A percentile compares a stretch with the other conserved stretches of the same genome.
Conservation (phyloP, 2,113 vertebrate genomes). For the Phaethon lepturus region DNA sequence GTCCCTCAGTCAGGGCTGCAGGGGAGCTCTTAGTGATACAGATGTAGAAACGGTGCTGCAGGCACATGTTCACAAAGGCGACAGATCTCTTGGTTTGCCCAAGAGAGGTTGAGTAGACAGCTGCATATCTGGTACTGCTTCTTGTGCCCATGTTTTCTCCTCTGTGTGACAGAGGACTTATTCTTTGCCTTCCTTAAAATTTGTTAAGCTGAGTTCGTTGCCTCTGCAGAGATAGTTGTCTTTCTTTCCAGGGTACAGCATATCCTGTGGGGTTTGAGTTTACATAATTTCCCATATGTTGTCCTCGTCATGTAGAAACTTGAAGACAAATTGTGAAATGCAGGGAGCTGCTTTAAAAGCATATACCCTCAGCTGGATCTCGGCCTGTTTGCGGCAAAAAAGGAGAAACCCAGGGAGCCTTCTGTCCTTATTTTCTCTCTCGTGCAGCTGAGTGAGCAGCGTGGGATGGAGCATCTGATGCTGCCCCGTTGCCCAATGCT, state of each 20-base stretch:
- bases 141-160: not conserved
- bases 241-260: not conserved
- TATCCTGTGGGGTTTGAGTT: not conserved
- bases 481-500: accelerated
- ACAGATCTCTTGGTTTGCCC: not conserved
- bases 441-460: not conserved
- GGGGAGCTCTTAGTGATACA: not conserved
- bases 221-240: not conserved
- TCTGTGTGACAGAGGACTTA: accelerated
- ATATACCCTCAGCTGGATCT: not conserved
- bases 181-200: not conserved
- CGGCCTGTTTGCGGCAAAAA: not conserved
- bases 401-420: not conserved
- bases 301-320: not conserved
- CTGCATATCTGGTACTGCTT: not conserved
- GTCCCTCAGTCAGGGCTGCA: not conserved
- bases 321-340: not conserved
- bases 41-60: not conserved
- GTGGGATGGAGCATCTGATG: not conserved
- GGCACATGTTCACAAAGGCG: not conserved
- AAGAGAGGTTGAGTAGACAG: not conserved
- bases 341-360: not conserved
- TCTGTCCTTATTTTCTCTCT: not conserved
- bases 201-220: not conserved
- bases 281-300: constrained; percentile 30